A percentile compares a stretch with the other conserved stretches of the same genome.
phyloP scores from a whole-genome alignment of 2,113 vertebrate species.

The Chaetodon trifascialis region DNA sequence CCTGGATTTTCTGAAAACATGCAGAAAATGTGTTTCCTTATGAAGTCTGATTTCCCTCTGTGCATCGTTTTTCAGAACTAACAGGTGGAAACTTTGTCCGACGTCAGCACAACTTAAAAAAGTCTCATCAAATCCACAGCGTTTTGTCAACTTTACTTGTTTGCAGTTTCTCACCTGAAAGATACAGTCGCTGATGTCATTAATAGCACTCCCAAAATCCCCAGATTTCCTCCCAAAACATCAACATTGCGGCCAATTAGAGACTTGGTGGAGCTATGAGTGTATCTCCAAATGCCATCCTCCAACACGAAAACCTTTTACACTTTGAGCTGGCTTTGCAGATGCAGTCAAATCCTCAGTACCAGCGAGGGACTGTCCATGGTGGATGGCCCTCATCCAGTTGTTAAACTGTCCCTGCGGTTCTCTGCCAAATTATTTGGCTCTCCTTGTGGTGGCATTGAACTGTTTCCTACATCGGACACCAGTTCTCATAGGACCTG shows the following conservation, averaged over 20 bases:
- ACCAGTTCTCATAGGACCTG: constrained; percentile 54
- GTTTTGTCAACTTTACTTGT: neutral
- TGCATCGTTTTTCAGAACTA: neutral
- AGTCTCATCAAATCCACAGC: neutral
- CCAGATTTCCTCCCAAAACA: constrained; percentile 4
- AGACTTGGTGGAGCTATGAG: neutral
- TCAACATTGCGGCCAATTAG: neutral
- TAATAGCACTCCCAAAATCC: neutral
- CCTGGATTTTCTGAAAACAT: neutral
- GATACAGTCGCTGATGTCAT: neutral
- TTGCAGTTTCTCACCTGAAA: constrained; percentile 17
- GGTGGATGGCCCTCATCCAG: constrained; percentile 41
- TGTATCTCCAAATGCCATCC: constrained; percentile 17
- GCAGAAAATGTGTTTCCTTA: neutral
- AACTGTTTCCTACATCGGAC: constrained; percentile 50
- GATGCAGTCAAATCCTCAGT: neutral
- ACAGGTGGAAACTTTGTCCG: too few relatives aligned
- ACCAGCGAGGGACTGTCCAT: constrained; percentile 34
- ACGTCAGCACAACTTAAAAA: neutral
- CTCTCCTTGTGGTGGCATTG: constrained; percentile 65
- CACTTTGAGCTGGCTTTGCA: constrained; percentile 20
- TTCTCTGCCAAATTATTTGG: constrained; percentile 63
- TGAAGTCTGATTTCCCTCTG: neutral
- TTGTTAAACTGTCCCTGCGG: constrained; percentile 60
- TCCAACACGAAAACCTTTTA: neutral